These are phyloP conservation scores for Tortricodes alternella DNA, from an alignment of 2,888 invertebrate genomes.

Conservation along the genomic window DNA sequence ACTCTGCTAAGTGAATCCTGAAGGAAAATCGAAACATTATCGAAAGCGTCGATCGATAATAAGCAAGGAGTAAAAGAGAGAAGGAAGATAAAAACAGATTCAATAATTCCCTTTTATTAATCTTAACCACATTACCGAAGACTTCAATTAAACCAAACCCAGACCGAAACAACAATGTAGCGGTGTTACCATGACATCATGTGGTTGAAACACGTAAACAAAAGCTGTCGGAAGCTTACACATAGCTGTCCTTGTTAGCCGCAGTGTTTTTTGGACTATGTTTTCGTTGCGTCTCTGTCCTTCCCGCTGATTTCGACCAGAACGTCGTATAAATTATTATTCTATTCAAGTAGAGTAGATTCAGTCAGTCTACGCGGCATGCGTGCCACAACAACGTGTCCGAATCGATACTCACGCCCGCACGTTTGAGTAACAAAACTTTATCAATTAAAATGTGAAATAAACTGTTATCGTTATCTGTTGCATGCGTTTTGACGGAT, in stretches of 20 bases:
- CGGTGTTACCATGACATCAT: slow-evolving; percentile 72
- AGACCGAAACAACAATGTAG: slow-evolving; percentile 33
- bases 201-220: slow-evolving; percentile 66
- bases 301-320: slow-evolving; percentile 37
- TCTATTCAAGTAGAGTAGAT: slow-evolving; percentile 39
- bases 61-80: neutral
- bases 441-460: slow-evolving; percentile 61
- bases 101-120: neutral
- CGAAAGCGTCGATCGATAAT: neutral
- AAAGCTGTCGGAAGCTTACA: slow-evolving; percentile 38
- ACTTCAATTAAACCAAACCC: slow-evolving; percentile 20
- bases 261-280: slow-evolving; percentile 34
- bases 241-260: slow-evolving; percentile 47
- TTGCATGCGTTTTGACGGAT: slow-evolving; percentile 33
- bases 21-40: neutral
- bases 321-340: slow-evolving; percentile 46
- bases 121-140: slow-evolving; percentile 1
- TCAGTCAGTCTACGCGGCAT: slow-evolving; percentile 50
- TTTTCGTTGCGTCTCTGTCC: slow-evolving; percentile 56
- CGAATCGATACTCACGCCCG: slow-evolving; percentile 12
- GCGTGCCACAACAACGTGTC: slow-evolving; percentile 43
- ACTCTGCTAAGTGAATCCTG: no score
- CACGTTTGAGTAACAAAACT: slow-evolving; percentile 32
- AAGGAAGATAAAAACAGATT: neutral
- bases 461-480: slow-evolving; percentile 34